Evolutionary conservation across 2,797 vertebrate species (phyloP).

Genomic region (Aeoliscus strigatus): DNA sequence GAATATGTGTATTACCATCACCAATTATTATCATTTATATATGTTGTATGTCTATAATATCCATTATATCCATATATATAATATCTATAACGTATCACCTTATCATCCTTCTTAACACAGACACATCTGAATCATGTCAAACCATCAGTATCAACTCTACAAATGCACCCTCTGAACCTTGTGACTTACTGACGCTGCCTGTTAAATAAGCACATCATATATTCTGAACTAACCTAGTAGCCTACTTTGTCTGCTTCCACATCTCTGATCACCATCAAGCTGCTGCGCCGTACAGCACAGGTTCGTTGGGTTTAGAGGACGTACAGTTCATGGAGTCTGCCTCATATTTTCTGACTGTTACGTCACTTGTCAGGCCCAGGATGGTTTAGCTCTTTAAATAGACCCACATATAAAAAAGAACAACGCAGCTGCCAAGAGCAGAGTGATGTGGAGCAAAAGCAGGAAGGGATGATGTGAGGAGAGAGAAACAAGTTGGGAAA

Average conservation of each 20-base stretch:
- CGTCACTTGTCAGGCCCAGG: constrained; percentile 21
- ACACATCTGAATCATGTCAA: no score
- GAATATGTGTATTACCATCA: no score
- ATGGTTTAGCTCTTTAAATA: constrained; percentile 54
- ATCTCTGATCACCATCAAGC: constrained; percentile 30
- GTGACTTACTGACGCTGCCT: background rate
- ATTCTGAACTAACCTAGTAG: constrained; percentile 52
- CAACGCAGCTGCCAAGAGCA: constrained; percentile 31
- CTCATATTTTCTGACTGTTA: constrained; percentile 24
- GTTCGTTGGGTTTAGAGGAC: constrained; percentile 45
- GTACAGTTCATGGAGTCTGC: constrained; percentile 21
- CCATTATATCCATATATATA: no score
- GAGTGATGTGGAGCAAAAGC: constrained; percentile 12
- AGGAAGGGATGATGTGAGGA: constrained; percentile 1
- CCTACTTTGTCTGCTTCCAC: constrained; percentile 46
- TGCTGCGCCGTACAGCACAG: background rate
- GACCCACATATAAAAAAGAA: constrained; percentile 39
- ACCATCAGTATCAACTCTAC: no score
- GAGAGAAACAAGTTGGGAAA: no score
- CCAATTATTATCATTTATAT: no score
- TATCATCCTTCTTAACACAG: no score
- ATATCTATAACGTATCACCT: no score
- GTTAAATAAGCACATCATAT: constrained; percentile 44
- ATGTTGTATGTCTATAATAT: no score
- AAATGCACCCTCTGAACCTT: constrained; percentile 17